phyloP scores from a whole-genome alignment of 2,797 vertebrate species.

The Corythornis leucogaster region DNA sequence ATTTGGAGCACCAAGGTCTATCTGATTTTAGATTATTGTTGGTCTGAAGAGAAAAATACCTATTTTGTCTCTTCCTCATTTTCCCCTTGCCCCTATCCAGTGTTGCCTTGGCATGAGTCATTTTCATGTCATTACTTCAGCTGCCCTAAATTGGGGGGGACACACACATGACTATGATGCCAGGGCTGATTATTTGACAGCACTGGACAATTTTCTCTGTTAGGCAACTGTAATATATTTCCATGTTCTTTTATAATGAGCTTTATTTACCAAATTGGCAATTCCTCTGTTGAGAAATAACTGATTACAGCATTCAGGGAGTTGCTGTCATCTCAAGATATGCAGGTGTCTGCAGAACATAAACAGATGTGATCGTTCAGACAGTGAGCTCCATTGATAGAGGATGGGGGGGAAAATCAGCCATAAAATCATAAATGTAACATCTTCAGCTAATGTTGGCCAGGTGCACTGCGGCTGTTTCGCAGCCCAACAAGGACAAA shows the following conservation, averaged over 20 bases:
- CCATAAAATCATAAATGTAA: slow-evolving; percentile 43
- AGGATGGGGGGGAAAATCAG: neutral
- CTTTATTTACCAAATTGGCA: slow-evolving; percentile 79
- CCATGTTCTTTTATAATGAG: slow-evolving; percentile 73
- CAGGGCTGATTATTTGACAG: slow-evolving; percentile 43
- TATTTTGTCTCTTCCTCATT: neutral
- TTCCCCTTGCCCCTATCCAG: neutral
- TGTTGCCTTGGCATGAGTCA: slow-evolving; percentile 1
- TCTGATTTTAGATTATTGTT: neutral
- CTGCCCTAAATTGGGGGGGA: neutral
- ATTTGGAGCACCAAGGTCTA: neutral
- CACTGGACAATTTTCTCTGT: slow-evolving; percentile 66
- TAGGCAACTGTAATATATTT: slow-evolving; percentile 69
- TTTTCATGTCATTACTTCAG: slow-evolving; percentile 53
- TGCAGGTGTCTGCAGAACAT: slow-evolving; percentile 72
- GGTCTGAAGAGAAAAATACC: neutral
- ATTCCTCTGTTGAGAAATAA: slow-evolving; percentile 77
- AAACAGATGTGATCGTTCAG: slow-evolving; percentile 74
- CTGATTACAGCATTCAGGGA: slow-evolving; percentile 74
- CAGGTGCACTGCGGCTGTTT: neutral
- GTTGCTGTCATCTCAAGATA: slow-evolving; percentile 75
- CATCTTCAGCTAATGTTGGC: slow-evolving; percentile 16
- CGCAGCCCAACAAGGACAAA: neutral
- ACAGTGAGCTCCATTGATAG: slow-evolving; percentile 44
- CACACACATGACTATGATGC: neutral